These are phyloP conservation scores for Sylvilagus floridanus DNA, from an alignment of 2,797 vertebrate genomes.

Conservation along the genomic window DNA sequence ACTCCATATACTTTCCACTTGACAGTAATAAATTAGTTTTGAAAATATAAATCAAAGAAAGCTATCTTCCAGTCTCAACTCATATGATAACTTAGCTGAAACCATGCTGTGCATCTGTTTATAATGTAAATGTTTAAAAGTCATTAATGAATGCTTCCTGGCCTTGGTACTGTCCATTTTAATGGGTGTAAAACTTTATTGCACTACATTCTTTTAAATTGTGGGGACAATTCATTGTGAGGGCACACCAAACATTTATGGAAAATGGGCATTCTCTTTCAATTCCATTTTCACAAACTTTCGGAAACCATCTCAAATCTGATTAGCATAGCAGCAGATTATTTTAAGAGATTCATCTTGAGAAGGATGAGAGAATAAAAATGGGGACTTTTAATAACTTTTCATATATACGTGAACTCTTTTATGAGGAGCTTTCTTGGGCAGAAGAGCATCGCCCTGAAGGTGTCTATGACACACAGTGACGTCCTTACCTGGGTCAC, in stretches of 20 bases:
- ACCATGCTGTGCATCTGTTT: not conserved
- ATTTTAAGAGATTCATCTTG: constrained; percentile 15
- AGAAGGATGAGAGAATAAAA: not conserved
- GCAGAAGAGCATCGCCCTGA: not conserved
- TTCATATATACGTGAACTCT: not conserved
- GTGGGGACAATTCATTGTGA: not conserved
- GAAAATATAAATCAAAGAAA: constrained; percentile 31
- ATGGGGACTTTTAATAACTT: not conserved
- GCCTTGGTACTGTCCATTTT: not conserved
- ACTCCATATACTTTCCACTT: not conserved
- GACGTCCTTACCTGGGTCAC: not conserved
- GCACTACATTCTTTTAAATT: not conserved
- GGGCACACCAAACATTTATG: too few relatives aligned
- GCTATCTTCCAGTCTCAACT: not conserved
- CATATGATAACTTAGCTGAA: not conserved
- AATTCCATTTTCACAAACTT: too few relatives aligned
- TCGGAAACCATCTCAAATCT: not conserved
- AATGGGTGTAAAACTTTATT: not conserved
- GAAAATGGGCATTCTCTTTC: too few relatives aligned
- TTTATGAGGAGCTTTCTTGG: not conserved
- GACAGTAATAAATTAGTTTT: not conserved
- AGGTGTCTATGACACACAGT: not conserved
- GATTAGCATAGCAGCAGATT: not conserved
- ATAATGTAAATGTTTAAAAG: not conserved
- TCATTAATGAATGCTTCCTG: not conserved